These are phyloP conservation scores for Cabera pusaria DNA, from an alignment of 2,888 invertebrate genomes.

Conservation along the genomic window DNA sequence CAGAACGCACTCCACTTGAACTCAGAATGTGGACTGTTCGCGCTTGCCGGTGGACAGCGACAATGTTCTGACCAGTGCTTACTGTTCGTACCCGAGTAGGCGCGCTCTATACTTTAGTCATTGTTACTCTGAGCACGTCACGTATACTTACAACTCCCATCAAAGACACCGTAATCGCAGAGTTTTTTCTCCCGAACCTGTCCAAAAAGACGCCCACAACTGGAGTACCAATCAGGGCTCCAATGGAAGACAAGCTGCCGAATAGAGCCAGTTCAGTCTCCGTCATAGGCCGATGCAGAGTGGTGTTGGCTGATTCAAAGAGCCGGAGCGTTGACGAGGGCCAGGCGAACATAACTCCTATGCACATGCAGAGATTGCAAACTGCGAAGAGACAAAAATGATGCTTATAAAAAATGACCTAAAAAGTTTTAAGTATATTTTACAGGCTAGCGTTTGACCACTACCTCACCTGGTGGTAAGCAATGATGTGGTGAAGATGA, in stretches of 20 bases:
- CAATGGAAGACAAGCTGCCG: constrained; percentile 57
- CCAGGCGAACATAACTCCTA: constrained; percentile 60
- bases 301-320: constrained; percentile 56
- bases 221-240: constrained; percentile 51
- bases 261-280: constrained; percentile 52
- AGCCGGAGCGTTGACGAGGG: constrained; percentile 57
- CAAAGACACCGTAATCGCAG: constrained; percentile 39
- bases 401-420: no score
- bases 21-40: no score
- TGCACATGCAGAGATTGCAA: constrained; percentile 48
- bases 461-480: no score
- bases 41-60: no score
- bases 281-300: constrained; percentile 57
- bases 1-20: no score
- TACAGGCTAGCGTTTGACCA: no score
- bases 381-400: constrained; percentile 42
- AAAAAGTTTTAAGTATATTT: no score
- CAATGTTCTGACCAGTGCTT: no score
- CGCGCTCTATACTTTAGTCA: no score
- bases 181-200: constrained; percentile 52
- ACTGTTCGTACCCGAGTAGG: no score
- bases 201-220: constrained; percentile 47
- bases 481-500: no score
- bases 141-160: constrained; percentile 53
- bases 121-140: no score